Percentiles rank a stretch among this genome's conserved stretches.
Evolutionary conservation across 1,140 invertebrate species (phyloP).

Genomic region (Oryzaephilus surinamensis): DNA sequence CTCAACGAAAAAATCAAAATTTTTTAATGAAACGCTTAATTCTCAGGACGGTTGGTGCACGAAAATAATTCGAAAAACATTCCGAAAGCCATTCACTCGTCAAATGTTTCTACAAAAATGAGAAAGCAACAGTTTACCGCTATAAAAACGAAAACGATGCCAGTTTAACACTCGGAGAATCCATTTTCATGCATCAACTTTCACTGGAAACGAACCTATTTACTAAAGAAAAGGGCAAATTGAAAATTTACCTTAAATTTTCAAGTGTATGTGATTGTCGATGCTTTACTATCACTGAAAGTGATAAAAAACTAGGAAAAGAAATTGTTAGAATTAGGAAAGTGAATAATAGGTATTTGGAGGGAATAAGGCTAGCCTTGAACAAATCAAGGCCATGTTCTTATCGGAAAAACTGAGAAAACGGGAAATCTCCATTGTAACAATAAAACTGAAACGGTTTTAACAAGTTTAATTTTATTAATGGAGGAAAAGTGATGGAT

Average conservation of each 20-base stretch:
- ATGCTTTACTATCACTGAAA: conserved; percentile 15
- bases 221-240: neutral
- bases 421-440: too few species aligned
- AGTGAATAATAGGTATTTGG: too few species aligned
- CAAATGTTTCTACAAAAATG: neutral
- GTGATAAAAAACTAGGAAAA: conserved; percentile 11
- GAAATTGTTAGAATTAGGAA: conserved; percentile 11
- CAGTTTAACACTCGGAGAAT: neutral
- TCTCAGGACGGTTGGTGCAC: neutral
- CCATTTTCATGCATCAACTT: too few species aligned
- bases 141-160: neutral
- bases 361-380: too few species aligned
- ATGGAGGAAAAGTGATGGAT: neutral
- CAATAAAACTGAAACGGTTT: too few species aligned
- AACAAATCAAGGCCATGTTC: too few species aligned
- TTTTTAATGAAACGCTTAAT: conserved; percentile 16
- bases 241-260: conserved; percentile 12
- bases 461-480: neutral
- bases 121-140: neutral
- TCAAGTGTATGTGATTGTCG: conserved; percentile 13
- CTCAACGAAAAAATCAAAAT: conserved; percentile 28
- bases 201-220: neutral
- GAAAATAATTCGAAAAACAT: neutral
- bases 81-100: neutral
- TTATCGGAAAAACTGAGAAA: too few species aligned